A percentile compares a stretch with the other conserved stretches of the same genome.
These are phyloP conservation scores for Matsumyia berberina DNA, from an alignment of 2,888 invertebrate genomes.

Conservation along the genomic window DNA sequence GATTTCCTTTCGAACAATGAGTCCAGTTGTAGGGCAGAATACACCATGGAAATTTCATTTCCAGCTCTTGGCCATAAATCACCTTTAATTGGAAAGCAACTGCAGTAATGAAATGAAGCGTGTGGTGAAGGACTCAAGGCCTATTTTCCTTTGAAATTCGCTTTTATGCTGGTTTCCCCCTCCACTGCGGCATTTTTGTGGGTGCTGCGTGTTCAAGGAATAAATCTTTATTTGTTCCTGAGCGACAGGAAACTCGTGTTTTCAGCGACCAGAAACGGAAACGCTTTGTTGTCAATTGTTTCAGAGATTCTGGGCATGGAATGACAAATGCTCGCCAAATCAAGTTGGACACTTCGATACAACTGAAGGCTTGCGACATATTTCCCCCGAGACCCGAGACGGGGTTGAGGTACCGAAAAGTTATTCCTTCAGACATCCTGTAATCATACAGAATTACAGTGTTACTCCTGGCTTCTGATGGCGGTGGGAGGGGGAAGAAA, in stretches of 20 bases:
- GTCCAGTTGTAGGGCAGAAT: conserved; percentile 27
- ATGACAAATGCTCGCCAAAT: conserved; percentile 32
- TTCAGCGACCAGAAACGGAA: conserved; percentile 24
- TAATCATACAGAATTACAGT: conserved; percentile 55
- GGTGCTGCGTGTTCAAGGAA: neutral
- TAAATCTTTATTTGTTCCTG: neutral
- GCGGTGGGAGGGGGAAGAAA: conserved; percentile 20
- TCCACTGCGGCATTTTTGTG: neutral
- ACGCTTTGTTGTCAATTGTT: conserved; percentile 39
- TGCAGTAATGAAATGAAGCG: conserved; percentile 10
- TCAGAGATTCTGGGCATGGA: conserved; percentile 4
- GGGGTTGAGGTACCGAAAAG: conserved; percentile 8
- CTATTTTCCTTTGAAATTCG: neutral
- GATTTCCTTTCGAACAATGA: conserved; percentile 44
- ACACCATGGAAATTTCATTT: conserved; percentile 46
- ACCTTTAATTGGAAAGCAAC: conserved; percentile 50
- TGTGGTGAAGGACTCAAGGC: neutral
- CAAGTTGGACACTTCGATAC: neutral
- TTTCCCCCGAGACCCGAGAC: neutral
- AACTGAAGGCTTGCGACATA: no score
- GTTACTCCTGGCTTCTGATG: conserved; percentile 40
- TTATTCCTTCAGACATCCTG: conserved; percentile 52
- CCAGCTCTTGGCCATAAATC: conserved; percentile 54
- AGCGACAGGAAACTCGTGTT: conserved; percentile 8
- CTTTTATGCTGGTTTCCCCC: neutral